Conservation (phyloP, 2,797 vertebrate species). For the Saxicola maurus region DNA sequence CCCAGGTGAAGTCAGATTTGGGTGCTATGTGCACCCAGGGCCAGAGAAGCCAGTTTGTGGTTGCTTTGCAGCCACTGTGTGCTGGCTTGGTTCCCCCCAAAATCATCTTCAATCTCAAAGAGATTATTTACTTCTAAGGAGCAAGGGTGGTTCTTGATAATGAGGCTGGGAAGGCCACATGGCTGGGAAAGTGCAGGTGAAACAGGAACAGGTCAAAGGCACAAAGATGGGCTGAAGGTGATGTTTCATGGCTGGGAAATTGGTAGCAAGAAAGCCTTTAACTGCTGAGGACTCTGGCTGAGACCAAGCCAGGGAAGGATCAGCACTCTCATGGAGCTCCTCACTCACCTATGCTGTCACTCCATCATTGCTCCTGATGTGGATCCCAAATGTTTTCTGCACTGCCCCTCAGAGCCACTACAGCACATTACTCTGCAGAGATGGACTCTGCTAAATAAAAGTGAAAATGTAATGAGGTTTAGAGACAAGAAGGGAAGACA, state of each 20-base stretch:
- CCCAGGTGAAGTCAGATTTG: fast-evolving
- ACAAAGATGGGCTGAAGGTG: neutral
- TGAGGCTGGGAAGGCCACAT: neutral
- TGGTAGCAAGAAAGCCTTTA: neutral
- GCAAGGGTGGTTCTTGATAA: neutral
- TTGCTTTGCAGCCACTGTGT: neutral
- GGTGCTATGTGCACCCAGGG: neutral
- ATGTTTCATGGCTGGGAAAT: neutral
- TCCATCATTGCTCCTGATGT: fast-evolving
- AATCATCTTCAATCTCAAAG: neutral
- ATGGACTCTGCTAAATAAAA: neutral
- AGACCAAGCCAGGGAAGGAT: neutral
- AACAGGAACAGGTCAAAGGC: neutral
- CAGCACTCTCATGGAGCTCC: neutral
- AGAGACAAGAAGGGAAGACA: neutral
- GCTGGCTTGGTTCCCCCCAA: neutral
- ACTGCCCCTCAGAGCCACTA: neutral
- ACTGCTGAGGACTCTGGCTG: neutral
- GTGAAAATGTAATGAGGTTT: neutral
- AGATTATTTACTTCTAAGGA: neutral
- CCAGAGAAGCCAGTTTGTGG: neutral
- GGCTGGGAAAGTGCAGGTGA: neutral
- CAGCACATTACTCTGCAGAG: neutral
- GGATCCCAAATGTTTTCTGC: neutral
- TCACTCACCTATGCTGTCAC: neutral